Evolutionary conservation across 2,113 vertebrate species (phyloP).

Genomic region (Phylloscopus trochilus): DNA sequence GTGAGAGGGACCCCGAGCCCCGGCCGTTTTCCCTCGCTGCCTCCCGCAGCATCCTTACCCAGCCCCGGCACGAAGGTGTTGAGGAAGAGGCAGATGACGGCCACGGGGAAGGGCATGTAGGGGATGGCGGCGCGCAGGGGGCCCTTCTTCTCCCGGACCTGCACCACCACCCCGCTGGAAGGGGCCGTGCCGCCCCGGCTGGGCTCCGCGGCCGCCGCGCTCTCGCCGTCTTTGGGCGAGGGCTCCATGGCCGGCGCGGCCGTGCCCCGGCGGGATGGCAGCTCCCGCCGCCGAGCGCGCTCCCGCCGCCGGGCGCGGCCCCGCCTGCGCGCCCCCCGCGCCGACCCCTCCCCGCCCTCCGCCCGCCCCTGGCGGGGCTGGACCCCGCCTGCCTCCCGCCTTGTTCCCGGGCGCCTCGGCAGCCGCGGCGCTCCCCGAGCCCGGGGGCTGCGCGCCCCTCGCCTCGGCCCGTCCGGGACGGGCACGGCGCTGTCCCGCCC

Average conservation of each 20-base stretch:
- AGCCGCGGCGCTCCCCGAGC: too few relatives aligned
- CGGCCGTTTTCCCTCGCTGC: not conserved
- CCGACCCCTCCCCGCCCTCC: not conserved
- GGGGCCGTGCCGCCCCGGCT: slow-evolving; percentile 63
- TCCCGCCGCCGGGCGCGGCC: not conserved
- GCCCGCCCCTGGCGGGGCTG: not conserved
- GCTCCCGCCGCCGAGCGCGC: not conserved
- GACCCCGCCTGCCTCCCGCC: not conserved
- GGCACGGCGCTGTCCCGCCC: not conserved
- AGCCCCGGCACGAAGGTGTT: slow-evolving; percentile 96
- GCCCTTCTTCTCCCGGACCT: slow-evolving; percentile 96
- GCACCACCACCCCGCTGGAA: slow-evolving; percentile 90
- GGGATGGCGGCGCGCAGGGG: slow-evolving; percentile 91
- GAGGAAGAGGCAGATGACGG: slow-evolving; percentile 94
- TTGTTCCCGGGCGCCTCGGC: fast-evolving
- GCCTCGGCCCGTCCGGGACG: too few relatives aligned
- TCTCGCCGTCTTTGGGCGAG: slow-evolving; percentile 66
- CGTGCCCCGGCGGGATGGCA: not conserved
- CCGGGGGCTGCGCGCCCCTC: too few relatives aligned
- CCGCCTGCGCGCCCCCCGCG: not conserved
- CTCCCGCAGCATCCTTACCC: slow-evolving; percentile 77
- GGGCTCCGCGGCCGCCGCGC: slow-evolving; percentile 52
- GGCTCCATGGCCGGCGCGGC: slow-evolving; percentile 47
- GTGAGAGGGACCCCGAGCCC: not conserved
- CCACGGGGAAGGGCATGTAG: slow-evolving; percentile 94